phyloP scores from a whole-genome alignment of 1,140 invertebrate species.

The Bombus picipes region DNA sequence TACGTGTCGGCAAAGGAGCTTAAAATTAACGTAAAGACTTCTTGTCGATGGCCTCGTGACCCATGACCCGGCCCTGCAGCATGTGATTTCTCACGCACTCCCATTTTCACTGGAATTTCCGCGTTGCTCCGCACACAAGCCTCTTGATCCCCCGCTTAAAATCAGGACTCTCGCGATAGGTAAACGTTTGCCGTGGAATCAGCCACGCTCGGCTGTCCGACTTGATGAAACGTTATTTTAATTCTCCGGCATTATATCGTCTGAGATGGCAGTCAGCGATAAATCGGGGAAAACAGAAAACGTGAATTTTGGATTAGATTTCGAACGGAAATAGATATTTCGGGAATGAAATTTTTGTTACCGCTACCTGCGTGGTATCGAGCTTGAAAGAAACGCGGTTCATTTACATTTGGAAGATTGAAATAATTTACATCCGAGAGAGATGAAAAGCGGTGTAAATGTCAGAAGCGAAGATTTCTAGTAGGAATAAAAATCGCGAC shows the following conservation, averaged over 20 bases:
- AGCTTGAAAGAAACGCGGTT: too few relatives aligned
- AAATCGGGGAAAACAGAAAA: background rate
- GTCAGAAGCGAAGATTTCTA: too few relatives aligned
- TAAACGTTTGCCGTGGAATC: slow-evolving; percentile 51
- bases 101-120: slow-evolving; percentile 26
- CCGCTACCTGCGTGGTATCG: too few relatives aligned
- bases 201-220: slow-evolving; percentile 1
- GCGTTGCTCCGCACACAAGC: slow-evolving; percentile 11
- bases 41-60: slow-evolving; percentile 55
- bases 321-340: too few relatives aligned
- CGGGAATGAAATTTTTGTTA: too few relatives aligned
- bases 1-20: slow-evolving; percentile 44
- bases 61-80: slow-evolving; percentile 41
- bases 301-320: too few relatives aligned
- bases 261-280: background rate
- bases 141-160: slow-evolving; percentile 23
- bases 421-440: too few relatives aligned
- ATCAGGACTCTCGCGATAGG: slow-evolving; percentile 22
- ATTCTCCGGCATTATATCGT: slow-evolving; percentile 17
- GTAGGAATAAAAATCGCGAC: too few relatives aligned
- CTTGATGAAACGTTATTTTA: slow-evolving; percentile 46
- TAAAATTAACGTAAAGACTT: slow-evolving; percentile 62
- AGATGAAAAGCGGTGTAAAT: too few relatives aligned
- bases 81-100: slow-evolving; percentile 51
- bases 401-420: too few relatives aligned